Evolutionary conservation across 2,888 invertebrate species (phyloP).

Genomic region (Polyploca ridens): DNA sequence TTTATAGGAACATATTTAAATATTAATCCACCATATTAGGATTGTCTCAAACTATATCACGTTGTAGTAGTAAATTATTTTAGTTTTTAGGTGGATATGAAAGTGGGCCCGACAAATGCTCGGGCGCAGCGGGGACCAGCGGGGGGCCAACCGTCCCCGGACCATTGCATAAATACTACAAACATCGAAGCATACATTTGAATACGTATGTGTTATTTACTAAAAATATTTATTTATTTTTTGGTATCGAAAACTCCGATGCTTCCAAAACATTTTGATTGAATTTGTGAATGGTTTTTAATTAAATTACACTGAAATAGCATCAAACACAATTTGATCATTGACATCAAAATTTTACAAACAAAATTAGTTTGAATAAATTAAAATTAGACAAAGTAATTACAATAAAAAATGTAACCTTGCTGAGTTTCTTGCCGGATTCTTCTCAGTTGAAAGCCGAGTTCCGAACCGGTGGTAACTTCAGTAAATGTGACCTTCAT

Average conservation of each 20-base stretch:
- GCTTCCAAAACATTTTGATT: not conserved
- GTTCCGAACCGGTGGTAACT: too few species aligned
- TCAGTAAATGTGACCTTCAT: too few species aligned
- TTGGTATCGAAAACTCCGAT: constrained; percentile 2
- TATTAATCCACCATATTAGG: constrained; percentile 54
- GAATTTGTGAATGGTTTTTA: too few species aligned
- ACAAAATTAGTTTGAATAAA: too few species aligned
- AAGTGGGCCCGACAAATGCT: constrained; percentile 65
- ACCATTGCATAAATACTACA: constrained; percentile 69
- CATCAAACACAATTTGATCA: too few species aligned
- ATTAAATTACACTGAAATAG: too few species aligned
- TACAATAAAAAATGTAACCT: too few species aligned
- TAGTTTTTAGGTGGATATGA: constrained; percentile 70
- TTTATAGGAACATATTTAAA: constrained; percentile 45
- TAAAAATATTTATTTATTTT: constrained; percentile 42
- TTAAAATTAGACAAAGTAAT: too few species aligned
- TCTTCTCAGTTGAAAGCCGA: too few species aligned
- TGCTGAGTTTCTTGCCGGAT: too few species aligned
- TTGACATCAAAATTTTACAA: too few species aligned
- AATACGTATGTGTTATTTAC: constrained; percentile 53
- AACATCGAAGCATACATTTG: constrained; percentile 61
- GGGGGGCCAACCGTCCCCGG: constrained; percentile 58
- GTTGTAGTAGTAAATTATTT: constrained; percentile 67
- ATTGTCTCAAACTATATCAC: constrained; percentile 58
- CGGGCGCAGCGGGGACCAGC: constrained; percentile 59